These are phyloP conservation scores for Lates calcarifer DNA, from an alignment of 2,113 vertebrate species.

Conservation along the genomic window DNA sequence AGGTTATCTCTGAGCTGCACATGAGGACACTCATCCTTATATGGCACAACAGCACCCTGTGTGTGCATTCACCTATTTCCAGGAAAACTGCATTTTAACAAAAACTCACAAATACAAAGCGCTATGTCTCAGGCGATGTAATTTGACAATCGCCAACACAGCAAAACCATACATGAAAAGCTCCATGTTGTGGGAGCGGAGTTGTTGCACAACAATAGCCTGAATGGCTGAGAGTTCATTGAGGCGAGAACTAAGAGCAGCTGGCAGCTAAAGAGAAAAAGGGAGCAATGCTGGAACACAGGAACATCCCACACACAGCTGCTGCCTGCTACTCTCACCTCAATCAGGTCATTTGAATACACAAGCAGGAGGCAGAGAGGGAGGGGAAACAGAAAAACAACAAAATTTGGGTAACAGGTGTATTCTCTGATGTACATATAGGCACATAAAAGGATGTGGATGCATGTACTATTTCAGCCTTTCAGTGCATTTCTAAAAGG, in stretches of 20 bases:
- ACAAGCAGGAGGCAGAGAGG: constrained; percentile 1
- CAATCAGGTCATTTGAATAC: constrained; percentile 49
- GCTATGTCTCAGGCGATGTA: neutral
- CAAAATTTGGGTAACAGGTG: neutral
- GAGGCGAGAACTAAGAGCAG: constrained; percentile 62
- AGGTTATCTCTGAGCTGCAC: neutral
- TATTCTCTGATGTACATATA: constrained; percentile 9
- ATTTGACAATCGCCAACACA: constrained; percentile 21
- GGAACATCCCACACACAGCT: constrained; percentile 71
- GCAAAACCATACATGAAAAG: constrained; percentile 43
- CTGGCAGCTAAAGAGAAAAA: constrained; percentile 42
- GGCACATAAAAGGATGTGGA: neutral
- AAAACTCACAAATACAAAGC: constrained; percentile 13
- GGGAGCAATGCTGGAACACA: constrained; percentile 51
- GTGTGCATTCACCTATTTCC: neutral
- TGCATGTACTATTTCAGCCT: neutral
- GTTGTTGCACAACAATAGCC: constrained; percentile 50
- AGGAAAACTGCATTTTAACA: neutral
- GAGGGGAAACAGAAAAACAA: constrained; percentile 3
- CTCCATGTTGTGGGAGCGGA: constrained; percentile 13
- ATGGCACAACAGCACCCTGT: neutral
- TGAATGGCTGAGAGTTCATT: constrained; percentile 46
- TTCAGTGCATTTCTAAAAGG: neutral
- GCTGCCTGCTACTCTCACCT: constrained; percentile 53
- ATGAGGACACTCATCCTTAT: neutral